Conservation (phyloP, 53 echinoderm and acorn worm genomes). For the Arbacia lixula region DNA sequence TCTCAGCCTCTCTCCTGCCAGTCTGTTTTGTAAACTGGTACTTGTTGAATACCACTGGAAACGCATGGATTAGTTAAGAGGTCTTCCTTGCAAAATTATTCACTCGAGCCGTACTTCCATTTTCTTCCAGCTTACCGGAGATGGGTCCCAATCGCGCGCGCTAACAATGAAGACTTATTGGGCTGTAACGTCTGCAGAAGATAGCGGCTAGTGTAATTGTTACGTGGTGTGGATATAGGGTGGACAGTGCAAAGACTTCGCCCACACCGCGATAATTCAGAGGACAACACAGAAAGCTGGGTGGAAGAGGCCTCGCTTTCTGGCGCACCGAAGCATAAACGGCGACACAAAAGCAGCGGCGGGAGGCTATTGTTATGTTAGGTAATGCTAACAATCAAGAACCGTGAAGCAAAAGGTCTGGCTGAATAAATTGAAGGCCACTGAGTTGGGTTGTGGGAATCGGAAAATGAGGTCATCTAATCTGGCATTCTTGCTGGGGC, state of each 20-base stretch:
- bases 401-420: too few species aligned
- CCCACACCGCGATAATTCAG: not conserved
- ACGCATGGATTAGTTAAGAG: too few species aligned
- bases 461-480: not conserved
- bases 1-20: too few species aligned
- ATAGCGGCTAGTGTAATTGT: not conserved
- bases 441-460: not conserved
- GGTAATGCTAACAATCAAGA: constrained; percentile 14
- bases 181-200: not conserved
- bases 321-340: constrained; percentile 1
- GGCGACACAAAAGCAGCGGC: not conserved
- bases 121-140: too few species aligned
- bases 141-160: too few species aligned
- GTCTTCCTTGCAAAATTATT: too few species aligned
- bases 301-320: not conserved
- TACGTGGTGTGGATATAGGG: not conserved
- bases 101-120: too few species aligned
- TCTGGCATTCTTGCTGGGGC: not conserved
- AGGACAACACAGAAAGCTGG: constrained; percentile 1
- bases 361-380: constrained; percentile 24
- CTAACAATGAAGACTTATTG: too few species aligned
- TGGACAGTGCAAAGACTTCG: constrained; percentile 21
- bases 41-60: too few species aligned
- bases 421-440: not conserved
- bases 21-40: too few species aligned